Percentiles rank a stretch among this genome's conserved stretches.
These are phyloP conservation scores for Physocephala rufipes DNA, from an alignment of 2,888 invertebrate species.

Conservation along the genomic window DNA sequence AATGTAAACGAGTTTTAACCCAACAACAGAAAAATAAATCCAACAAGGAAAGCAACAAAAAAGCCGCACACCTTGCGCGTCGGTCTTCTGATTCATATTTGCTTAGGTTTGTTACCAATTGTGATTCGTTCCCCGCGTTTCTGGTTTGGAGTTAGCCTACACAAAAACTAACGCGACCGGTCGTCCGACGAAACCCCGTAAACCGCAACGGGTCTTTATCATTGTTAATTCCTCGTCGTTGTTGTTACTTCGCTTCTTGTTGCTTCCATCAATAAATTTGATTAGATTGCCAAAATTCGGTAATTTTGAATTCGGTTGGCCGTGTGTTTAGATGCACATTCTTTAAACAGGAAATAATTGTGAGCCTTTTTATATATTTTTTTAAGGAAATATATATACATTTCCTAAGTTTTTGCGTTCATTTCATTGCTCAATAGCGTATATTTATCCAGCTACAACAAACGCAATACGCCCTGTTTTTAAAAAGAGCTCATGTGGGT, in stretches of 20 bases:
- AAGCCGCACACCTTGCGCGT: conserved; percentile 14
- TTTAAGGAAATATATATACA: too few species aligned
- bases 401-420: too few species aligned
- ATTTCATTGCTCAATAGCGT: too few species aligned
- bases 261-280: conserved; percentile 14
- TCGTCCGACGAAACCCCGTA: not conserved
- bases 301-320: not conserved
- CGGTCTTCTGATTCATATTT: conserved; percentile 35
- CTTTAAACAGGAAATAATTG: too few species aligned
- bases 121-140: conserved; percentile 9
- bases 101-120: conserved; percentile 25
- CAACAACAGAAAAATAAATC: not conserved
- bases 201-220: too few species aligned
- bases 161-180: not conserved
- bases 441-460: too few species aligned
- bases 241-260: conserved; percentile 34
- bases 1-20: too few species aligned
- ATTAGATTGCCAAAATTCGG: conserved; percentile 15
- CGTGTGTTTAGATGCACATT: too few species aligned
- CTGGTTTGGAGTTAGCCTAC: not conserved
- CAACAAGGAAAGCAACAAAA: conserved; percentile 12
- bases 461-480: too few species aligned
- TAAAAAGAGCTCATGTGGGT: too few species aligned
- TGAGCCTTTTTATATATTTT: too few species aligned
- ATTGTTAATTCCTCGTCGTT: conserved; percentile 3